Evolutionary conservation across 1,140 invertebrate species (phyloP).

Genomic region (Drosophila subobscura): DNA sequence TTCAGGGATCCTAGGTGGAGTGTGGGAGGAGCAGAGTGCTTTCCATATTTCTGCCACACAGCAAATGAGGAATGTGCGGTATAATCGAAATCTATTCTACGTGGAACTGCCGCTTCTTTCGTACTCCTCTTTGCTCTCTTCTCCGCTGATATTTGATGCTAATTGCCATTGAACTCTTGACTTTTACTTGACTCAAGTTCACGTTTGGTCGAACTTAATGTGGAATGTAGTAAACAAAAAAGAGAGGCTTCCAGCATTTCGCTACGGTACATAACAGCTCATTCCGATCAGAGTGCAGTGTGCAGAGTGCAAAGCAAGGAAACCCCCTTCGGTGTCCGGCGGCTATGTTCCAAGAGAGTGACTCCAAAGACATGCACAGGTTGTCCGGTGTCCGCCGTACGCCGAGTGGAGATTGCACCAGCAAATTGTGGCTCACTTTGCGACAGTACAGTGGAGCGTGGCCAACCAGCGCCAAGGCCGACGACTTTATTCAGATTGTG

Average conservation of each 20-base stretch:
- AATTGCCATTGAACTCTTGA: slow-evolving; percentile 58
- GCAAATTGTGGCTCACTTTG: neutral
- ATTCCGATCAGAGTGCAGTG: too few relatives aligned
- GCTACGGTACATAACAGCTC: too few relatives aligned
- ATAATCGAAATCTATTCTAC: too few relatives aligned
- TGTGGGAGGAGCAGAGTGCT: too few relatives aligned
- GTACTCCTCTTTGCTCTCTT: neutral
- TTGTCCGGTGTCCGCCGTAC: neutral
- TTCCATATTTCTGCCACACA: too few relatives aligned
- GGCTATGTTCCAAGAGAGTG: neutral
- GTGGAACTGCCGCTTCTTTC: neutral
- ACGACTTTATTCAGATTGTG: slow-evolving; percentile 22
- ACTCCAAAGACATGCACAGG: slow-evolving; percentile 15
- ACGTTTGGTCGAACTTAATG: slow-evolving; percentile 18
- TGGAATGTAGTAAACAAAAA: slow-evolving; percentile 26
- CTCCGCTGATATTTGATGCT: neutral
- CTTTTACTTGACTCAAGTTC: slow-evolving; percentile 43
- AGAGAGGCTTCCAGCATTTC: too few relatives aligned
- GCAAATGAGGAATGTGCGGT: neutral
- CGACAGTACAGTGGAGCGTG: slow-evolving; percentile 1
- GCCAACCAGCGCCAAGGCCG: slow-evolving; percentile 7
- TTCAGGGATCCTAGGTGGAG: neutral
- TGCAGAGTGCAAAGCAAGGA: neutral
- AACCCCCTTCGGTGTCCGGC: too few relatives aligned
- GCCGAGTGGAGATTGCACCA: neutral